Evolutionary conservation across 2,797 vertebrate species (phyloP).

Genomic region (Enteromius trimaculatus): DNA sequence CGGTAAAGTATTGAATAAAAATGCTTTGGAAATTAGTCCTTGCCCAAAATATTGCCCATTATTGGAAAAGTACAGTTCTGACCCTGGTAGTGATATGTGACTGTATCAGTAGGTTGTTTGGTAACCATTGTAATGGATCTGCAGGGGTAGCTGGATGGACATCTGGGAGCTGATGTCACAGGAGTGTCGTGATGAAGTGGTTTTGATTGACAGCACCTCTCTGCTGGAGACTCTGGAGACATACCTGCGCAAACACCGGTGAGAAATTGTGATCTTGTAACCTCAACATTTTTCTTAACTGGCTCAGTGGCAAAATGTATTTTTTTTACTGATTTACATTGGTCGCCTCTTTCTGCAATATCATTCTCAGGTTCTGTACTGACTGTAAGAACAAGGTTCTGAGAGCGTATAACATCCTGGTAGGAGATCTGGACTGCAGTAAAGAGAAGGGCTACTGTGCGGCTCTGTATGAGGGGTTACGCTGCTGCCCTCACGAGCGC

Average conservation of each 20-base stretch:
- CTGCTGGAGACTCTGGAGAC: constrained; percentile 96
- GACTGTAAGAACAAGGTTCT: constrained; percentile 98
- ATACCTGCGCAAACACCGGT: constrained; percentile 96
- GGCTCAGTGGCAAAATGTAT: neutral
- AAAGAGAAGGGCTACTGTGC: constrained; percentile 97
- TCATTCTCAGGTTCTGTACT: constrained; percentile 87
- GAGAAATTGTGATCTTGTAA: constrained; percentile 24
- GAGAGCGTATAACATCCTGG: constrained; percentile 94
- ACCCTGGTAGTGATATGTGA: neutral
- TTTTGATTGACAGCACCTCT: constrained; percentile 92
- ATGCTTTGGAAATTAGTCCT: neutral
- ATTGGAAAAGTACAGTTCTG: neutral
- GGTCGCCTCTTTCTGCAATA: neutral
- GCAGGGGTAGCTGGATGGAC: constrained; percentile 98
- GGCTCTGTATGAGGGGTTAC: constrained; percentile 92
- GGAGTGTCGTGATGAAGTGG: constrained; percentile 97
- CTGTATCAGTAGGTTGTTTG: neutral
- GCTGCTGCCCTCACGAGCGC: constrained; percentile 93
- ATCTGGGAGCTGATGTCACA: constrained; percentile 99
- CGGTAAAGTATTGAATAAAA: neutral
- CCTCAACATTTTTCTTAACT: neutral
- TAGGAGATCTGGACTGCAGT: constrained; percentile 94
- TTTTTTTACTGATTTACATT: neutral
- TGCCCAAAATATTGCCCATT: neutral
- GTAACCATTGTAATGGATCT: constrained; percentile 44